Conservation (phyloP, 2,113 vertebrate genomes). For the Hiodon tergisus region DNA sequence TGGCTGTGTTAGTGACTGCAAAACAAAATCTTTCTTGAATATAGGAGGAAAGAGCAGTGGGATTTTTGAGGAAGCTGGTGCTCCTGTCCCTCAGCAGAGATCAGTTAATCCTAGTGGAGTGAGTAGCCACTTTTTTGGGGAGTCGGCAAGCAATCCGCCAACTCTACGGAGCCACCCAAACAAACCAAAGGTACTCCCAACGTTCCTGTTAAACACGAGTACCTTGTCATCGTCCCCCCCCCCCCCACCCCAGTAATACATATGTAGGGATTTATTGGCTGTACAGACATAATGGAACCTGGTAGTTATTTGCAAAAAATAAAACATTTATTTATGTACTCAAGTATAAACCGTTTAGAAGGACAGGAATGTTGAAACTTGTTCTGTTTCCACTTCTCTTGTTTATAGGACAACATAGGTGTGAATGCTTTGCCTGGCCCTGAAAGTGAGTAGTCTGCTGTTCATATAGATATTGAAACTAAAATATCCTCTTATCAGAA, state of each 20-base stretch:
- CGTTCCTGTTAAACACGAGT: too few relatives aligned
- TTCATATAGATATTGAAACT: too few relatives aligned
- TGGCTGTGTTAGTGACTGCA: neutral
- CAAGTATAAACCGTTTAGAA: too few relatives aligned
- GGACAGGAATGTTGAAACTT: too few relatives aligned
- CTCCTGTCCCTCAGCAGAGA: conserved; percentile 59
- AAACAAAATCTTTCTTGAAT: neutral
- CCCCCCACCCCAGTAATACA: too few relatives aligned
- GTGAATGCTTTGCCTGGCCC: conserved; percentile 47
- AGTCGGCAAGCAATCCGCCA: conserved; percentile 48
- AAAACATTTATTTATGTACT: too few relatives aligned
- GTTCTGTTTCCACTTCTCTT: neutral
- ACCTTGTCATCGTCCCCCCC: too few relatives aligned
- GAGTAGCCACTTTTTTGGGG: conserved; percentile 74
- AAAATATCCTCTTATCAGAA: too few relatives aligned
- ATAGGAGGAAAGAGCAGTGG: conserved; percentile 73
- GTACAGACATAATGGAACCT: too few relatives aligned
- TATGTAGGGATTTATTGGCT: too few relatives aligned
- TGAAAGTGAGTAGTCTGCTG: conserved; percentile 46
- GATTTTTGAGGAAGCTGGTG: conserved; percentile 74
- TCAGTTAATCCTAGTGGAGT: conserved; percentile 67
- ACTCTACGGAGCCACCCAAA: conserved; percentile 73
- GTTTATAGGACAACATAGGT: conserved; percentile 57
- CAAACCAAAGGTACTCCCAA: conserved; percentile 82
- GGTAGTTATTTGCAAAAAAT: too few relatives aligned